Base-by-base conservation (phyloP, 2,113 vertebrate species). In the Datnioides undecimradiatus region DNA sequence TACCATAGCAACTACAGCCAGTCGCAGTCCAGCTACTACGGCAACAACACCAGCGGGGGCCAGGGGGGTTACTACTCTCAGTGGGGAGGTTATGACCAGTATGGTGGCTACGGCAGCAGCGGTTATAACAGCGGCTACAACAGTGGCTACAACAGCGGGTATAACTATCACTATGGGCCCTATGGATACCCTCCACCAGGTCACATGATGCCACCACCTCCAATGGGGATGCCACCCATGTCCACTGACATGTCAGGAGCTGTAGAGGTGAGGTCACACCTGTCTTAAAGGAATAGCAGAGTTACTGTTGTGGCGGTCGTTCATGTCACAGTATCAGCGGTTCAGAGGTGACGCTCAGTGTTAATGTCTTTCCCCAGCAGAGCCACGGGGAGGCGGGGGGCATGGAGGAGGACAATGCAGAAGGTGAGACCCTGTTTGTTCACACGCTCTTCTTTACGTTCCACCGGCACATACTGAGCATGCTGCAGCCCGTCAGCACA, bases 1-100 rank as follows among this genome's bases (percentile, higher is more conserved):
- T 95, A 94, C 79, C 86, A 95, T 80, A 85, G 83, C 84, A 94
- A 52, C 87, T 95, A 95, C 86, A 93, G 78, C 66, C 94, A 93
- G 69, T 81, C 94, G 33, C 93, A 92, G 83, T 60, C 90, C 2
- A 64, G 45, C 48, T 96, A 96, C 87, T 97, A 96, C 0, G 95
- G 69, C 91, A 94, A 36, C 84, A 86, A 95, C 0, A 62, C 66
- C 0, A 73, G 69, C 2, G 86, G 65, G 1, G 67, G 8, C 54
- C 90, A 87, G 67, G 87, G 73, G 17, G 86, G 91, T 1, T 92
- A 89, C 86, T 96, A 95, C 48, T 87, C 95, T 2, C 96, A 96
- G 86, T 97, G 96, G 95, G 93, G 93, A 0, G 92, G 91, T 23
- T 96, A 96, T 9, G 95, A 95, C 79, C 95, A 95, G 82, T 96